Base-by-base conservation (phyloP, 2,113 vertebrate species). In the Lampris incognitus region DNA sequence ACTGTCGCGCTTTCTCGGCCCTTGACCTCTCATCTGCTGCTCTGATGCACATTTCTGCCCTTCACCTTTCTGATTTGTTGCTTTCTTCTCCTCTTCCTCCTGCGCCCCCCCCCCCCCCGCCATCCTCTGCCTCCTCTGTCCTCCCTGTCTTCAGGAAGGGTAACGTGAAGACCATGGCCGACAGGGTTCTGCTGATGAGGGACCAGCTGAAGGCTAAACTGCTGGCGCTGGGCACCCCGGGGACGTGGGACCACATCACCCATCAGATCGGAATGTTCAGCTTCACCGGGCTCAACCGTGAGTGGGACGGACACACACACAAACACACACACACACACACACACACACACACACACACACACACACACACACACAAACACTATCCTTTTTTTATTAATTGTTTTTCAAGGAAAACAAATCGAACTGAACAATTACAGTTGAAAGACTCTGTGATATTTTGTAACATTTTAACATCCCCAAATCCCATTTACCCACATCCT, bases 251-350 rank as follows among this genome's bases (percentile, higher is more conserved):
- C 72, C 97, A 98, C 91, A 98, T 98, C 90, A 97, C 96, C 1
- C 94, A 97, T 38, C 97, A 98, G 91, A 98, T 98, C 0, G 97
- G 97, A 87, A 98, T 98, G 97, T 98, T 98, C 91, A 97, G 97
- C 92, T 98, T 96, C 92, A 98, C 97, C 0, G 97, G 97, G 36
- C 54, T 98, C 55, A 97, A 96, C 88, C 89, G 97, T 98, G 93
- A 95, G 97, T 96, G 1, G 2, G 4, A 8, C 51, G 13, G 41
- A 58, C 37, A 8, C 50, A 42, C 10, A 13, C 24, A 42, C 49
- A 36, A 24, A 51, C n/a, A 51, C 49, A 66, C 11, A 41, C 50
- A 55, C 54, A 58, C 51, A 65, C 44, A 37, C 41, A 51, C 36
- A 55, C 42, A 8, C 59, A 55, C 52, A 55, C 52, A n/a, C 52